These are phyloP conservation scores for Ridgeia piscesae DNA, from an alignment of 1,140 invertebrate genomes.

Conservation along the genomic window DNA sequence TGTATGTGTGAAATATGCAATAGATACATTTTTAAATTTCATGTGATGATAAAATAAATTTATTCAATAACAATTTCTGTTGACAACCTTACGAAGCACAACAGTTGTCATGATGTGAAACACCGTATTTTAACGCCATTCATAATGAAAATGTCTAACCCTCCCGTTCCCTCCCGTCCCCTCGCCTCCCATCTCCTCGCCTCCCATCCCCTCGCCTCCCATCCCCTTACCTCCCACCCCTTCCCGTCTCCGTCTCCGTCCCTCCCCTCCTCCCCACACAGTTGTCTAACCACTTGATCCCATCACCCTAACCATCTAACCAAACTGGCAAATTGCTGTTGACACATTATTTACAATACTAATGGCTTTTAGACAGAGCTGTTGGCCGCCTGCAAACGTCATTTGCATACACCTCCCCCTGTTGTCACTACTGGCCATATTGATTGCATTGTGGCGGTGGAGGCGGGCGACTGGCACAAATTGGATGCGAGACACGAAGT, in stretches of 20 bases:
- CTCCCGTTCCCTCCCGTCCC: no score
- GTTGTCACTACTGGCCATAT: background rate
- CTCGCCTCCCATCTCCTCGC: no score
- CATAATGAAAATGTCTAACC: no score
- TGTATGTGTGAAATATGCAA: no score
- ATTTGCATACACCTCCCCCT: background rate
- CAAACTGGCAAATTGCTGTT: slow-evolving; percentile 5
- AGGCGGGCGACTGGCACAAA: background rate
- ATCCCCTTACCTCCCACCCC: no score
- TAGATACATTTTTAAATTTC: no score
- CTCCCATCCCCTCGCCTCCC: no score
- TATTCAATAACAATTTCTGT: no score
- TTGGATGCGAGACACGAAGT: background rate
- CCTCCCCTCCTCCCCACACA: background rate
- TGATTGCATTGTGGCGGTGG: background rate
- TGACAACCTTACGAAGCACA: no score
- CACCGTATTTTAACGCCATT: no score
- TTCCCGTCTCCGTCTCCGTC: background rate
- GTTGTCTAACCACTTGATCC: background rate
- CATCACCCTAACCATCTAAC: background rate
- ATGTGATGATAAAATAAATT: no score
- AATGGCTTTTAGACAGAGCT: background rate
- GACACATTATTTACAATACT: background rate
- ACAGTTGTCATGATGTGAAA: no score
- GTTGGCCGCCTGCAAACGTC: background rate